Base-by-base conservation (phyloP, 2,888 invertebrate species). In the Liopterus haemorrhoidalis region DNA sequence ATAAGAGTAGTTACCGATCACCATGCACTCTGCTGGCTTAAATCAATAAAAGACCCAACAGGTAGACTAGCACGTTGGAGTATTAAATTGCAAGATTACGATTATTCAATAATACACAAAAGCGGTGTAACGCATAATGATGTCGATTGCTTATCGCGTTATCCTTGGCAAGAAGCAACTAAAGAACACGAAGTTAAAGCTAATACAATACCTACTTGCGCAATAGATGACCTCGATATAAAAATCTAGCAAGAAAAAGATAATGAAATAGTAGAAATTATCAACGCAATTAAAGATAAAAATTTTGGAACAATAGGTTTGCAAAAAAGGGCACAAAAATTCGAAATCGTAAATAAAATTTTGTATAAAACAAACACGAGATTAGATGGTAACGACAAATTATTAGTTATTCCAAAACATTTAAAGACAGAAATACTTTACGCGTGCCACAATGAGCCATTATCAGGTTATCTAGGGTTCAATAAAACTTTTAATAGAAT, bases 81-180 rank as follows among this genome's bases (percentile, higher is more conserved):
- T 11, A 24, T 51, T 1, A 51, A 49, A 25, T 14, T 53, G 14
- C 42, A 37, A 27, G 51, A 53, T n/a, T 53, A 44, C 43, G 45
- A 49, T 20, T 49, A 46, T 18, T 39, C 37, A 6, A 31, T 53
- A 4, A 9, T 25, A 6, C 45, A 51, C 18, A 47, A 51, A 46
- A 24, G 24, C 2, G 51, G 53, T 6, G 30, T 18, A 9, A 16
- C 39, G 4, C 42, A 48, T 20, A 25, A n/a, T 4, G 38, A 45
- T 11, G 48, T 41, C 2, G 50, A 48, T 49, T 42, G 43, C 22
- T 49, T 15, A 20, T 41, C 41, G 12, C 21, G 41, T n/a, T 31
- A 41, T n/a, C 31, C 41, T 15, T 15, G 8, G 2, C n/a, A 8
- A 4, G 15, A 5, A 4, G 31, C 22, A 4, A 12, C 41, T 5